Percentiles rank a stretch among this genome's conserved stretches.
Evolutionary conservation across 2,888 invertebrate genomes (phyloP).

Genomic region (Acanthosepion lycidas): DNA sequence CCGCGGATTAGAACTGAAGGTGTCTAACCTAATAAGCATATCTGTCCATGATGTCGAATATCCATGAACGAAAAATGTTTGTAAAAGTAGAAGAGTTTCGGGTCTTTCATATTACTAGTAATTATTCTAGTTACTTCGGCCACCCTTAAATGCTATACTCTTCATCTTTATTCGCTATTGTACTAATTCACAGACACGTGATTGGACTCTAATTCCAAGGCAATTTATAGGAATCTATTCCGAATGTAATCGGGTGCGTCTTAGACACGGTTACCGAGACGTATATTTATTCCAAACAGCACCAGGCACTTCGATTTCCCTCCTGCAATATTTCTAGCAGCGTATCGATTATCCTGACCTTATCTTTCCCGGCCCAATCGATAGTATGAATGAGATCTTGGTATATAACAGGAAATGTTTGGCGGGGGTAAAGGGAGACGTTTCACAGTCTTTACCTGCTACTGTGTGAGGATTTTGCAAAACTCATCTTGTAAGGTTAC

Average conservation of each 20-base stretch:
- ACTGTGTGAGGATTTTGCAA: slow-evolving; percentile 33
- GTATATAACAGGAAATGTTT: neutral
- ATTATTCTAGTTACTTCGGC: neutral
- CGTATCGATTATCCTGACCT: neutral
- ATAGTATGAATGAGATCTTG: neutral
- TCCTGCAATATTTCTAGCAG: neutral
- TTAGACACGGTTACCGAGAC: neutral
- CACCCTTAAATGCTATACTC: neutral
- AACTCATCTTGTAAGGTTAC: neutral
- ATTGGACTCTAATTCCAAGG: neutral
- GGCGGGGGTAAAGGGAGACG: neutral
- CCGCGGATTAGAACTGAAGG: neutral
- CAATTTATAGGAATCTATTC: slow-evolving; percentile 33
- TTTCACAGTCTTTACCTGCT: neutral
- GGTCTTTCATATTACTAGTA: neutral
- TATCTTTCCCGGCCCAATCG: neutral
- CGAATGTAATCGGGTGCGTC: neutral
- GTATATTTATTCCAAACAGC: slow-evolving; percentile 33
- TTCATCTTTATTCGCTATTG: neutral
- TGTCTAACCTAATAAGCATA: neutral
- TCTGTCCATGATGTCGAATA: neutral
- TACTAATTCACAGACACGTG: neutral
- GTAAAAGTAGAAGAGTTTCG: neutral
- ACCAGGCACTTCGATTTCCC: neutral
- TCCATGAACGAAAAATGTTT: neutral